Conservation (phyloP, 1,140 invertebrate species). For the Gryon sp. region DNA sequence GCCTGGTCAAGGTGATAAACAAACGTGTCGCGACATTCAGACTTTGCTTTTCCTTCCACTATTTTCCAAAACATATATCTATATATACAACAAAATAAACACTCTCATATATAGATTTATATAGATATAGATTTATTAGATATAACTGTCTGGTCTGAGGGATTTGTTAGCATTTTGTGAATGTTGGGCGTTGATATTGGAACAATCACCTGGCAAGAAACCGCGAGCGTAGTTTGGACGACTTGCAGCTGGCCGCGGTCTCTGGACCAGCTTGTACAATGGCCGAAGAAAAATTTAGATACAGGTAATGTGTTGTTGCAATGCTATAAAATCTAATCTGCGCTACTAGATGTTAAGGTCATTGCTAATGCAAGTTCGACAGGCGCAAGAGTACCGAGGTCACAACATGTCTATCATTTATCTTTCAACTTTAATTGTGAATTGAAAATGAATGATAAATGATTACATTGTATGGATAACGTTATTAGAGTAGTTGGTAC, state of each 20-base stretch:
- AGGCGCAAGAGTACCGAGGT: conserved; percentile 11
- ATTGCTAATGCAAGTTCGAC: conserved; percentile 25
- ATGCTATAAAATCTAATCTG: conserved; percentile 19
- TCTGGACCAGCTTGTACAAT: conserved; percentile 63
- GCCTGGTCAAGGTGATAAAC: conserved; percentile 39
- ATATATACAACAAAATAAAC: no score
- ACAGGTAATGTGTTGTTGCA: conserved; percentile 62
- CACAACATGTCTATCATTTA: not conserved
- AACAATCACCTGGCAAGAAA: conserved; percentile 4
- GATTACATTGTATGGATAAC: no score
- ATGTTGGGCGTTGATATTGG: conserved; percentile 40
- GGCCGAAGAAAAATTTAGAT: conserved; percentile 69
- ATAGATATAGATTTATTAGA: no score
- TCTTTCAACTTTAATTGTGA: no score
- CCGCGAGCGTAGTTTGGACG: not conserved
- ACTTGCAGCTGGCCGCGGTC: conserved; percentile 14
- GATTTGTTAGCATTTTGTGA: conserved; percentile 13
- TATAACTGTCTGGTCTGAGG: not conserved
- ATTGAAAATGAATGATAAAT: no score
- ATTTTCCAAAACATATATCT: not conserved
- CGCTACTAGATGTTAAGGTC: conserved; percentile 28
- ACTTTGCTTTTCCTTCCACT: not conserved
- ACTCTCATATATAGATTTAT: not conserved
- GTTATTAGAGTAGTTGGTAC: no score
- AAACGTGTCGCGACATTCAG: conserved; percentile 11